Percentiles rank a stretch among this genome's conserved stretches.
Evolutionary conservation across 2,888 invertebrate genomes (phyloP).

Genomic region (Microctonus hyperodae): DNA sequence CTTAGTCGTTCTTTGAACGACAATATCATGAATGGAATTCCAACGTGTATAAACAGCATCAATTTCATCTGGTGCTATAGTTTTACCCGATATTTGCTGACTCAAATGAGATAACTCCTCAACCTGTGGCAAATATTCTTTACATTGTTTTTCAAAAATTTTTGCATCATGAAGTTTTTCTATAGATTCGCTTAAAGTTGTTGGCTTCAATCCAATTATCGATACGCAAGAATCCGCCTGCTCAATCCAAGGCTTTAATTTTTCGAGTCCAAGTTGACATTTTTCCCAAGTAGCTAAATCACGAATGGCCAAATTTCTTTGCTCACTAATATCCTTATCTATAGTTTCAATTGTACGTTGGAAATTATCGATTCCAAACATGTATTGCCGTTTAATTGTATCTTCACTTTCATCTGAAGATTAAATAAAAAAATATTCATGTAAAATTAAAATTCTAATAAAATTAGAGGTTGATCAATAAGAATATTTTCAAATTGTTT

Average conservation of each 20-base stretch:
- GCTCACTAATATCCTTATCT: slow-evolving; percentile 78
- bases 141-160: slow-evolving; percentile 79
- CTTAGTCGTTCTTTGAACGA: slow-evolving; percentile 79
- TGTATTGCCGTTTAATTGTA: slow-evolving; percentile 77
- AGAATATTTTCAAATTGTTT: not conserved
- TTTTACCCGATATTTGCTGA: slow-evolving; percentile 78
- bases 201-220: slow-evolving; percentile 76
- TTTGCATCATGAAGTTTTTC: slow-evolving; percentile 76
- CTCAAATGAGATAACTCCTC: slow-evolving; percentile 78
- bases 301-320: slow-evolving; percentile 77
- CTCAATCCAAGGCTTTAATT: slow-evolving; percentile 89
- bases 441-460: not conserved
- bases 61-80: slow-evolving; percentile 82
- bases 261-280: slow-evolving; percentile 80
- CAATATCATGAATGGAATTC: slow-evolving; percentile 83
- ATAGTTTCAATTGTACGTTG: slow-evolving; percentile 80
- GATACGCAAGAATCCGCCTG: slow-evolving; percentile 84
- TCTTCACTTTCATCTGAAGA: slow-evolving; percentile 69
- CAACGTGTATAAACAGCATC: slow-evolving; percentile 85
- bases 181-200: slow-evolving; percentile 81
- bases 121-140: slow-evolving; percentile 76
- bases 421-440: not conserved
- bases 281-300: slow-evolving; percentile 86
- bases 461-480: not conserved
- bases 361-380: slow-evolving; percentile 74